Conservation (phyloP, 2,888 invertebrate genomes). For the Piscicola geometra region DNA sequence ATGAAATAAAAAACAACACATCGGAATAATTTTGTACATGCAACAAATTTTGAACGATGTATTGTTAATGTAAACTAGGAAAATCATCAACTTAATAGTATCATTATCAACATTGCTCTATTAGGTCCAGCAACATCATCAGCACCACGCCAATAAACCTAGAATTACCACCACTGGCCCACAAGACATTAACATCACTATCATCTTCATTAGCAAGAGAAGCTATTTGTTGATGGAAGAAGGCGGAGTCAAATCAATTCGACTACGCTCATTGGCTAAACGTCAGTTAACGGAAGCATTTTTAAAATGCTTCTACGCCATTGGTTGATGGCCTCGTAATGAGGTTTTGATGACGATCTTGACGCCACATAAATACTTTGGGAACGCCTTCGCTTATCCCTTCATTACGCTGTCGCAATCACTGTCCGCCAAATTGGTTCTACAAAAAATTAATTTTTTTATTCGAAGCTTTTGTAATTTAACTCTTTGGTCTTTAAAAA, state of each 20-base stretch:
- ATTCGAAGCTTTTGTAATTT: no score
- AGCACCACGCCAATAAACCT: not conserved
- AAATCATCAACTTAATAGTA: not conserved
- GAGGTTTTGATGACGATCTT: not conserved
- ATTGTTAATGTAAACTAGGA: not conserved
- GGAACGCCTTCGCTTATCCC: no score
- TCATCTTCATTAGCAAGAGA: slow-evolving; percentile 5
- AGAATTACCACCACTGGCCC: slow-evolving; percentile 5
- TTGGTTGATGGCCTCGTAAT: slow-evolving; percentile 16
- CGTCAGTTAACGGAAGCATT: slow-evolving; percentile 27
- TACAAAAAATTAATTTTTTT: no score
- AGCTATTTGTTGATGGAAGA: slow-evolving; percentile 29
- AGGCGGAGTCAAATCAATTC: slow-evolving; percentile 18
- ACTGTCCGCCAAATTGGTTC: no score
- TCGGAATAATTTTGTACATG: no score
- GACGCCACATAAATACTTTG: no score
- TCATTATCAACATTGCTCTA: not conserved
- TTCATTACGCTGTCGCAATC: no score
- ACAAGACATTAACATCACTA: slow-evolving; percentile 6
- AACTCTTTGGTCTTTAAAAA: no score
- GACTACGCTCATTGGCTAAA: not conserved
- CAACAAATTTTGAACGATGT: not conserved
- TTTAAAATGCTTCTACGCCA: slow-evolving; percentile 19
- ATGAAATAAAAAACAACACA: no score
- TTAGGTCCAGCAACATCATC: not conserved